Percentiles rank a stretch among this genome's conserved stretches.
phyloP scores from a whole-genome alignment of 2,888 invertebrate genomes.

The Tortricodes alternella region DNA sequence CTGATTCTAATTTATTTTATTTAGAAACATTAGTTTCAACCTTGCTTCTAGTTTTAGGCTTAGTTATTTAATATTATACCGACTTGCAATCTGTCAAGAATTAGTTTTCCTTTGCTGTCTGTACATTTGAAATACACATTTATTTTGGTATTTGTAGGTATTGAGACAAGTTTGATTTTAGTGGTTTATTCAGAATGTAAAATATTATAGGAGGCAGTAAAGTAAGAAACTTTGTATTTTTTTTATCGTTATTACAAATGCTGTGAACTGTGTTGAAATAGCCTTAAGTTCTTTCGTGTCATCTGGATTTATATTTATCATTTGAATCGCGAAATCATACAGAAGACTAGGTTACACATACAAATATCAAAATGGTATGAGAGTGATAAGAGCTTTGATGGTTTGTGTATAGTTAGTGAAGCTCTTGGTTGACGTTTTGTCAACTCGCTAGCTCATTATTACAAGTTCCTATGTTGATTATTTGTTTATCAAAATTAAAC shows the following conservation, averaged over 20 bases:
- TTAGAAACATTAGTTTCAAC: slow-evolving; percentile 46
- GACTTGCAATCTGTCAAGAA: slow-evolving; percentile 43
- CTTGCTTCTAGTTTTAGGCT: slow-evolving; percentile 59
- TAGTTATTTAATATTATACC: slow-evolving; percentile 49
- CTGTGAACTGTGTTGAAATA: slow-evolving; percentile 10
- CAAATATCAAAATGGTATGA: slow-evolving; percentile 11
- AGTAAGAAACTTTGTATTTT: slow-evolving; percentile 22
- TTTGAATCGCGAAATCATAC: slow-evolving; percentile 1
- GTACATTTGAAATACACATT: slow-evolving; percentile 8
- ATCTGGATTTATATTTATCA: not conserved
- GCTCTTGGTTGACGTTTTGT: slow-evolving; percentile 20
- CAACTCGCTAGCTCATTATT: too few relatives aligned
- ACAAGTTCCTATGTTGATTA: too few relatives aligned
- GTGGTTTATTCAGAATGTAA: not conserved
- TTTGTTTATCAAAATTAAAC: too few relatives aligned
- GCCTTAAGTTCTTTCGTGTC: slow-evolving; percentile 11
- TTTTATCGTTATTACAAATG: slow-evolving; percentile 19
- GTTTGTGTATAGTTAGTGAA: slow-evolving; percentile 13
- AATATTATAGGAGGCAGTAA: not conserved
- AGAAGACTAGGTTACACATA: not conserved
- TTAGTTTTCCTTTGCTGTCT: slow-evolving; percentile 14
- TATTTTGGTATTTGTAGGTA: slow-evolving; percentile 16
- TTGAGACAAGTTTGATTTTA: slow-evolving; percentile 14
- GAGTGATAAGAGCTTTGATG: slow-evolving; percentile 4
- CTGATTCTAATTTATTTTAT: slow-evolving; percentile 79